phyloP scores from a whole-genome alignment of 53 echinoderm and acorn worm species.

The Luidia sarsii region DNA sequence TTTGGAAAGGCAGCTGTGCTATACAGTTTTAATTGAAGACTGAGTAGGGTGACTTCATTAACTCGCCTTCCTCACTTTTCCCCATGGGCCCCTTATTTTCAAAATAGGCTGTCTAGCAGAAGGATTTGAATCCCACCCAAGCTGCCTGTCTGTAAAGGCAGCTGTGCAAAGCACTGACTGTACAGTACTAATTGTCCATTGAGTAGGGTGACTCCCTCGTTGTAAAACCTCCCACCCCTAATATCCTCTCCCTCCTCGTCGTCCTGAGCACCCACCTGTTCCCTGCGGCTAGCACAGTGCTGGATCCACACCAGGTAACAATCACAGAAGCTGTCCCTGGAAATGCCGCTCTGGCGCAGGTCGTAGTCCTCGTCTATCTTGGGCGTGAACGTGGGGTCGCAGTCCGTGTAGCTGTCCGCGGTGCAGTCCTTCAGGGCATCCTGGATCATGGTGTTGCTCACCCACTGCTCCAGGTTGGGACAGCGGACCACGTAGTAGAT shows the following conservation, averaged over 20 bases:
- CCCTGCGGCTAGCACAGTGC: conserved; percentile 89
- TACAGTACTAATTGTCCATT: neutral
- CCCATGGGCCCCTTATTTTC: too few species aligned
- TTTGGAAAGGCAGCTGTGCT: too few species aligned
- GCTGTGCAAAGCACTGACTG: neutral
- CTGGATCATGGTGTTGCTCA: conserved; percentile 68
- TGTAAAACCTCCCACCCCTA: too few species aligned
- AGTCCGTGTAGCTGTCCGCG: conserved; percentile 84
- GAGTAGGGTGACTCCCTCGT: neutral
- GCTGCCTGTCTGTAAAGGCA: neutral
- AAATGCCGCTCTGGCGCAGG: conserved; percentile 73
- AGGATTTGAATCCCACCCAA: too few species aligned
- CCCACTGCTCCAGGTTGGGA: conserved; percentile 93
- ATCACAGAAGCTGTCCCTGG: conserved; percentile 87
- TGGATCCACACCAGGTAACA: conserved; percentile 94
- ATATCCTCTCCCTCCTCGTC: too few species aligned
- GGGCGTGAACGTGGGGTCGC: conserved; percentile 98
- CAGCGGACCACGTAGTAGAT: conserved; percentile 98
- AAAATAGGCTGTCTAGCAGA: too few species aligned
- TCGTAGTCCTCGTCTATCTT: conserved; percentile 99
- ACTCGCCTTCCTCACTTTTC: too few species aligned
- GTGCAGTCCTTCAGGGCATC: conserved; percentile 72
- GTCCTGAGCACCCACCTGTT: conserved; percentile 75
- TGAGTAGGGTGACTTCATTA: too few species aligned
- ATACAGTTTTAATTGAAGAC: too few species aligned